Base-by-base conservation (phyloP, 92 coral and sea anemone species). In the Meandrina meandrites region DNA sequence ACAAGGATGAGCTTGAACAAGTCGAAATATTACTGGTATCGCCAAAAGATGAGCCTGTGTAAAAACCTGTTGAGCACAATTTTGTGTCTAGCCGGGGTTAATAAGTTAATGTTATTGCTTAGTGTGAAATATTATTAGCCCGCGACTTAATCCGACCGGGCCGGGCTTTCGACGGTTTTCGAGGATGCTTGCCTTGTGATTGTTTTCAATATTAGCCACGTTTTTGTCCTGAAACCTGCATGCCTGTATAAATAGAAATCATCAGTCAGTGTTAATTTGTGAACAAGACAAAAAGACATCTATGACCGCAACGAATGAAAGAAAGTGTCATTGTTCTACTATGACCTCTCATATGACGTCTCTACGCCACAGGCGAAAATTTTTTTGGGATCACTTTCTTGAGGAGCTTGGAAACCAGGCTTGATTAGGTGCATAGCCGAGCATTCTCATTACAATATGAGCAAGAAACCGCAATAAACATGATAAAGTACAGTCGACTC, bases 81-180 rank as follows among this genome's bases (percentile, higher is more conserved):
- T n/a, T 17, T 5, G 10, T 71, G 76, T 71, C 76, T 71, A 71
- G 76, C 76, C 76, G 42, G 35, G 28, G 76, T 71, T 71, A 71
- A 71, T 71, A 1, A 69, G 30, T 28, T 34, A 69, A 13, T 34
- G 75, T 22, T 36, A 71, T 32, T 36, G 47, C 27, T 24, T 27
- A 22, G 13, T 0, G 68, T 60, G 30, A 60, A 60, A 24, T 1
- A 24, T 60, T 60, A 7, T 60, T 22, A 18, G n/a, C n/a, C n/a
- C n/a, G n/a, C n/a, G n/a, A n/a, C n/a, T n/a, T n/a, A n/a, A n/a
- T n/a, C 66, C 66, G 66, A 8, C 48, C 48, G 48, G 48, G 48
- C 45, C 45, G 45, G 45, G 45, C 6, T 57, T n/a, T n/a, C n/a
- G n/a, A n/a, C n/a, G n/a, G n/a, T n/a, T 57, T 57, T 57, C 8